Base-by-base conservation (phyloP, 2,888 invertebrate genomes). In the Tubulanus polymorphus region DNA sequence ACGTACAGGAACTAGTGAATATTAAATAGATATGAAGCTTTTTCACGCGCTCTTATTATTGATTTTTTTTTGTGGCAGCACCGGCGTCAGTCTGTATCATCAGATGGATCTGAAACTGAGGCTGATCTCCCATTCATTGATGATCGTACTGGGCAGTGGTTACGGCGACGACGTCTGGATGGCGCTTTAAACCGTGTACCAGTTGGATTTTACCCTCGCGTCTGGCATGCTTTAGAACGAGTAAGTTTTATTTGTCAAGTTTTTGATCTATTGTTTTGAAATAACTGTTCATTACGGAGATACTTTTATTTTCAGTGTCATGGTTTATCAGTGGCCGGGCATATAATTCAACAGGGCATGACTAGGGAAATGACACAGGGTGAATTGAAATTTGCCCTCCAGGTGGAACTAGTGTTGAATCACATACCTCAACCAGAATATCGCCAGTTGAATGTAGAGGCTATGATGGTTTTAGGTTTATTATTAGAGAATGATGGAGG, bases 351-450 rank as follows among this genome's bases (percentile, higher is more conserved):
- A 53, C 93, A 93, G 72, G 91, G 90, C 79, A 82, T 97, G 51
- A 97, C 96, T 0, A 93, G 93, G 82, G 97, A 97, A 86, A 99
- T 99, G 99, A 99, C 99, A 1, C 87, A 95, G 0, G 95, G 95
- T 41, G 99, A 99, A 81, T 81, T 97, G 68, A 99, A 99, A 81
- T 99, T 99, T 81, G 97, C 99, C 0, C 82, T 99, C 18, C 93
- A 93, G 54, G 96, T 99, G 0, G 99, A 99, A 81, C 91, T 93
- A 1, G 95, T 95, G 2, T 82, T 99, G 51, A 99, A 97, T 78
- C 88, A 91, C 51, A 95, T 99, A 69, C 94, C 96, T 0, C 95
- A 97, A 78, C 97, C 99, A 0, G 99, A 99, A 79, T 99, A 97
- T 80, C 85, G 99, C 25, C 96, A 97, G 77, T 81, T 97, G 61